phyloP scores from a whole-genome alignment of 1,140 invertebrate genomes.

The Bombus consobrinus region DNA sequence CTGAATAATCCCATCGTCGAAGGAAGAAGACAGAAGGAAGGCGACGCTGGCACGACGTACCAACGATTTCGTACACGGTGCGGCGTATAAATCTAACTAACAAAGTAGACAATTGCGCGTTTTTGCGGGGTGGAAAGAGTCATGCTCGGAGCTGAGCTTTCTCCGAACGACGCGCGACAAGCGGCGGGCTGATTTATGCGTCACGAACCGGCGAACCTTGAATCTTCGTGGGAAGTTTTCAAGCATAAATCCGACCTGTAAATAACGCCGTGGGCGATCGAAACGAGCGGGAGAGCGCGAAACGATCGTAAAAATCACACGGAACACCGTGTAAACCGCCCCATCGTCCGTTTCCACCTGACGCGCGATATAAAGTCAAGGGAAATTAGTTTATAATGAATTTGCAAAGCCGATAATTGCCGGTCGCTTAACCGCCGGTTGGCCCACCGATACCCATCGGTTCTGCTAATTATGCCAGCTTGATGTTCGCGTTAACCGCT shows the following conservation, averaged over 20 bases:
- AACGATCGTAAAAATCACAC: slow-evolving; percentile 1
- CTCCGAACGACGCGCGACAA: slow-evolving; percentile 46
- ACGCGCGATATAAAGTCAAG: background rate
- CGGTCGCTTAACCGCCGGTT: background rate
- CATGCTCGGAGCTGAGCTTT: slow-evolving; percentile 25
- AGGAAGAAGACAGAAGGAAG: background rate
- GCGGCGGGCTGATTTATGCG: slow-evolving; percentile 41
- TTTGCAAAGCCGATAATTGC: slow-evolving; percentile 13
- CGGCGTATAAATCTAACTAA: slow-evolving; percentile 15
- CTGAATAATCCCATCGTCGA: background rate
- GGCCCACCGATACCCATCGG: background rate
- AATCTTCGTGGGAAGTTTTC: slow-evolving; percentile 54
- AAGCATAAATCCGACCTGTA: slow-evolving; percentile 43
- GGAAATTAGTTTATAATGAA: slow-evolving; percentile 28
- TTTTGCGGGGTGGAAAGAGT: background rate
- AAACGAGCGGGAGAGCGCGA: slow-evolving; percentile 25
- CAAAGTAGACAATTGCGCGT: slow-evolving; percentile 37
- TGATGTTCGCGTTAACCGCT: slow-evolving; percentile 1
- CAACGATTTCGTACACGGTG: background rate
- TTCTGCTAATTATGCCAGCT: background rate
- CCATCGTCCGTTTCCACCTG: slow-evolving; percentile 8
- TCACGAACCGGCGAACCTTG: slow-evolving; percentile 44
- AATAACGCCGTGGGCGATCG: slow-evolving; percentile 48
- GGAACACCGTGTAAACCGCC: background rate
- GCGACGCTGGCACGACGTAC: background rate